A percentile compares a stretch with the other conserved stretches of the same genome.
Evolutionary conservation across 2,113 vertebrate species (phyloP).

Genomic region (Toxotes chatareus): DNA sequence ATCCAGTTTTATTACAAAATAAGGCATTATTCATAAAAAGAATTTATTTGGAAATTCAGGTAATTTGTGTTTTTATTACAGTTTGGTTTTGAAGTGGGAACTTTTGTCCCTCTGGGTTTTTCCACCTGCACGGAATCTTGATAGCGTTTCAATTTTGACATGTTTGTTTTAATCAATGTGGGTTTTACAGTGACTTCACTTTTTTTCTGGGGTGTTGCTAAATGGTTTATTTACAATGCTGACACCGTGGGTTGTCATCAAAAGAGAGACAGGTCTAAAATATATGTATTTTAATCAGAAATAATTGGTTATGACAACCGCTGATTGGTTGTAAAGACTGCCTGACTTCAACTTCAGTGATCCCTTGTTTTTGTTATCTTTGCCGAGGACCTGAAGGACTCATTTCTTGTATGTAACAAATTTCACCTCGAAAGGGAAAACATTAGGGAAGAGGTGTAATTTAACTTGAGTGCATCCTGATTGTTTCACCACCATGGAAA

Average conservation of each 20-base stretch:
- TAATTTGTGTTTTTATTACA: not conserved
- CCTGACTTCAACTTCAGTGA: not conserved
- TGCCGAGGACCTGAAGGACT: not conserved
- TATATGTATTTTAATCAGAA: not conserved
- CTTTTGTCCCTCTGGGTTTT: not conserved
- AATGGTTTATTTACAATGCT: not conserved
- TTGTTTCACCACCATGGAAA: conserved; percentile 2
- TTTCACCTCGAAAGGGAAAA: not conserved
- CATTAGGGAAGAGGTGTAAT: not conserved
- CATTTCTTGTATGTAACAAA: not conserved
- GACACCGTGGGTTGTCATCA: not conserved
- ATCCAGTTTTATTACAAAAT: not conserved
- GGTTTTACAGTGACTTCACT: not conserved
- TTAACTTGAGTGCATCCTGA: not conserved
- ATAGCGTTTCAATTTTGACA: not conserved
- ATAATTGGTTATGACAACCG: no score
- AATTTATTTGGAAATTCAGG: not conserved
- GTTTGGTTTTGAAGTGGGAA: conserved; percentile 1
- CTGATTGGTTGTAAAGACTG: not conserved
- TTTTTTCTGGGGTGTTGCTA: not conserved
- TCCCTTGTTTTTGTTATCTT: not conserved
- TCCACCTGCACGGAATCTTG: conserved; percentile 5
- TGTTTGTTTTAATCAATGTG: not conserved
- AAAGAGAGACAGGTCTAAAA: not conserved
- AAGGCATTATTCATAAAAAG: not conserved